phyloP scores from a whole-genome alignment of 92 coral and sea anemone genomes.

The Porites rus region DNA sequence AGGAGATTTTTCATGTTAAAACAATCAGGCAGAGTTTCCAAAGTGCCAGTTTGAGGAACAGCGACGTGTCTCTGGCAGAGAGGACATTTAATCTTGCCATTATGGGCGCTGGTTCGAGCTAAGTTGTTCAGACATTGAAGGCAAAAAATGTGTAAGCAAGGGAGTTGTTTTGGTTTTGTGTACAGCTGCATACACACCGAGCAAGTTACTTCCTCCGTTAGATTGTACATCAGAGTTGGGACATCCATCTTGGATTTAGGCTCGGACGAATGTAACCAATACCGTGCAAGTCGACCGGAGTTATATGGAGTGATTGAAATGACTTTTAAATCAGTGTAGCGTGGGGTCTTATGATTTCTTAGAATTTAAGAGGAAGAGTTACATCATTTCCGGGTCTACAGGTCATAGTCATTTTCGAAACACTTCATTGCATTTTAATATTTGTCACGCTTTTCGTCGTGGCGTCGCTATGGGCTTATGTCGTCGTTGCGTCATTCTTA shows the following conservation, averaged over 20 bases:
- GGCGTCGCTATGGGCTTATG: too few relatives aligned
- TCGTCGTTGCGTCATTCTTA: too few relatives aligned
- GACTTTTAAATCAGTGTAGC: background rate
- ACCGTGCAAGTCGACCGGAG: too few relatives aligned
- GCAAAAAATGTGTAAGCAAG: too few relatives aligned
- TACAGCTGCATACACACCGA: background rate
- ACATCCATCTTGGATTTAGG: background rate
- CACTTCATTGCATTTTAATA: too few relatives aligned
- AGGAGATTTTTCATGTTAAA: conserved; percentile 54
- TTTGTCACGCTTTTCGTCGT: too few relatives aligned
- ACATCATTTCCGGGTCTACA: too few relatives aligned
- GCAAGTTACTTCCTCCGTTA: conserved; percentile 41
- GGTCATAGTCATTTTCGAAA: too few relatives aligned
- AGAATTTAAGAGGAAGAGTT: background rate
- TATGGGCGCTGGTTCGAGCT: conserved; percentile 29
- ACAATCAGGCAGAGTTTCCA: conserved; percentile 37
- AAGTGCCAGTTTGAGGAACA: conserved; percentile 30
- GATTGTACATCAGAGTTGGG: conserved; percentile 1
- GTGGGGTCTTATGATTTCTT: background rate
- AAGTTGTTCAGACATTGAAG: conserved; percentile 25
- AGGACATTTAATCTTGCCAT: conserved; percentile 43
- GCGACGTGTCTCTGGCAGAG: conserved; percentile 21
- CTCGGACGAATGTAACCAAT: background rate
- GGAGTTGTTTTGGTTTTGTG: too few relatives aligned
- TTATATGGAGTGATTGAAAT: too few relatives aligned